Conservation (phyloP, 2,113 vertebrate genomes). For the Corydoras maculifer region DNA sequence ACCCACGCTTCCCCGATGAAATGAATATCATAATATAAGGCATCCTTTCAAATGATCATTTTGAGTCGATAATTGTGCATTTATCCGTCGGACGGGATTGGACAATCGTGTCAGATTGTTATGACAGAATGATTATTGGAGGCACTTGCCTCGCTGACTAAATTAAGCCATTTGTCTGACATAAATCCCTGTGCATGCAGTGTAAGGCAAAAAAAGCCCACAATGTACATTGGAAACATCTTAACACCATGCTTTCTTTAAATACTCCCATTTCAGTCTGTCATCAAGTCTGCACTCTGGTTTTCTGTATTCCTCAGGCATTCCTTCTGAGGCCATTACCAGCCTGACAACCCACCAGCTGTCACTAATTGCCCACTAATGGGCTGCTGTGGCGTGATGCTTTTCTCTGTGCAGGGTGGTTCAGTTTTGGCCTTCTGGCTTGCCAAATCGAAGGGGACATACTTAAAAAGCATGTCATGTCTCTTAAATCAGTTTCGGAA, state of each 20-base stretch:
- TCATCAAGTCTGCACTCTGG: constrained; percentile 43
- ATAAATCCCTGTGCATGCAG: constrained; percentile 23
- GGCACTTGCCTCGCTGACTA: constrained; percentile 40
- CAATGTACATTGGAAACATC: constrained; percentile 13
- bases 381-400: constrained; percentile 67
- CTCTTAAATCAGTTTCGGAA: constrained; percentile 53
- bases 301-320: constrained; percentile 63
- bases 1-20: constrained; percentile 30
- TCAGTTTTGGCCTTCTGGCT: constrained; percentile 64
- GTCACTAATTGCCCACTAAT: constrained; percentile 78
- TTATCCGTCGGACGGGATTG: constrained; percentile 32
- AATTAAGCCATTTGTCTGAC: constrained; percentile 45
- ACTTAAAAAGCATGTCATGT: constrained; percentile 65
- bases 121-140: constrained; percentile 44
- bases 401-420: constrained; percentile 63
- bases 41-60: constrained; percentile 42
- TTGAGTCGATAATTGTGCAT: constrained; percentile 41
- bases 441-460: constrained; percentile 66
- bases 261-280: constrained; percentile 48
- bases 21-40: constrained; percentile 43
- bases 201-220: background rate
- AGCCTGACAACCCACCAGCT: constrained; percentile 73
- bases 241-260: constrained; percentile 44
- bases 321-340: constrained; percentile 71
- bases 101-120: constrained; percentile 42